Evolutionary conservation across 2,113 vertebrate genomes (phyloP), one percentile per base, ranked within the genome.

Genomic region (Mustelus asterias): DNA sequence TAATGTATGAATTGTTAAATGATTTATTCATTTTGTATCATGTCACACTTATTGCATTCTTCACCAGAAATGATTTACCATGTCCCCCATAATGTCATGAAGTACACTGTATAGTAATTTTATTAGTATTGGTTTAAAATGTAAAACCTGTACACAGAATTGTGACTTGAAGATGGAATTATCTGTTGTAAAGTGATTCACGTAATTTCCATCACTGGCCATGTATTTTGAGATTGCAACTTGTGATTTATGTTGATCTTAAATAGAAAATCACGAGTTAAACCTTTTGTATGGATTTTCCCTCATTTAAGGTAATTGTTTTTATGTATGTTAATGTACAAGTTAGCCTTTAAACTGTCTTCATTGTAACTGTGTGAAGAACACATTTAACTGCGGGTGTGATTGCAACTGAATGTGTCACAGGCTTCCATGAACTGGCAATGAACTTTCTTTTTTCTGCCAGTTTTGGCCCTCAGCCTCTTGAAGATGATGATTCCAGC

Each of bases 221-320:
- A 94, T 94, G 65, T 67, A 94, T 44, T 94, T 94, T 70, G 54
- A 44, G 41, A 94, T 94, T 69, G 69, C n/a, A 95, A 95, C 41
- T 48, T 95, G 67, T 95, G 94, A 72, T 95, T 95, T 95, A 29
- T 13, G 72, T 72, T 63, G 88, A 44, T 76, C 41, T 95, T 72
- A 44, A 95, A 95, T 72, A 95, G 94, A 95, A 72, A 95, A 95
- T 72, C 37, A 16, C 16, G 67, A 48, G 9, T 26, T 69, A 70
- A 44, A 70, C 20, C 14, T 69, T 18, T 44, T 94, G 54, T 67
- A 69, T 94, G 65, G 8, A 41, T 94, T 94, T 94, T 26, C 37
- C 37, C 60, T 24, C 60, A 69, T 44, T 90, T 90, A 90, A 89
- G 48, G 26, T 95, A 41, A 44, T 72, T 48, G 44, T 44, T 69